Evolutionary conservation across 2,113 vertebrate species (phyloP), one percentile per base, ranked within the genome.

Genomic region (Rhinolophus sinicus): DNA sequence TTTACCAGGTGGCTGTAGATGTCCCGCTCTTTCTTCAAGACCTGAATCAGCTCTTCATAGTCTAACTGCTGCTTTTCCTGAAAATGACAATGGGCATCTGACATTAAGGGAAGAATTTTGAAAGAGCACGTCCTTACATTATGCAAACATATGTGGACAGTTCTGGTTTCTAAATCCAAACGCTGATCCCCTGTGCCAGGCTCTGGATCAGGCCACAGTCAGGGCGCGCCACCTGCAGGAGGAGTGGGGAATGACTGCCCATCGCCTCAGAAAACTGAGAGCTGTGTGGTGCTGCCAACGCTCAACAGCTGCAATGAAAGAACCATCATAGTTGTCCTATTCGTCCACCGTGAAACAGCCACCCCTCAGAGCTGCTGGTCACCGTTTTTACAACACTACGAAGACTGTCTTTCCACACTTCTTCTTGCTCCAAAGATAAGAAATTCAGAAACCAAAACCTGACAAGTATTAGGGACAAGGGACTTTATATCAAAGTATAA

Each of bases 21-120:
- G 98, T 99, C 99, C 58, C 99, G 99, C 56, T 99, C 99, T 24
- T 99, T 98, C 98, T 98, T 99, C 85, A 99, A 98, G 28, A 99
- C 99, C 95, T 98, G 98, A 69, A 99, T 98, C 90, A 99, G 97
- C 82, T 98, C 98, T 50, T 98, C 98, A 40, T 99, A 99, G 86
- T 99, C 99, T 84, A 99, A 98, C 73, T 97, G 98, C 35, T 98
- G 98, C 82, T 97, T 97, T 96, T 98, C 98, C 98, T 99, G 70
- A 72, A 94, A 97, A 97, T 28, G 92, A 98, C 96, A 98, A 87
- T 28, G 84, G 93, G 86, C 28, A 97, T 44, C 89, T 64, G 85
- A 92, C 0, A 65, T 40, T 93, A 93, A 35, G 26, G 28, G 60
- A n/a, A 3, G 5, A 76, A 93, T 78, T 92, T 88, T 52, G 64